Evolutionary conservation across 1,140 invertebrate genomes (phyloP).

Genomic region (Diplogasteroides magnus): DNA sequence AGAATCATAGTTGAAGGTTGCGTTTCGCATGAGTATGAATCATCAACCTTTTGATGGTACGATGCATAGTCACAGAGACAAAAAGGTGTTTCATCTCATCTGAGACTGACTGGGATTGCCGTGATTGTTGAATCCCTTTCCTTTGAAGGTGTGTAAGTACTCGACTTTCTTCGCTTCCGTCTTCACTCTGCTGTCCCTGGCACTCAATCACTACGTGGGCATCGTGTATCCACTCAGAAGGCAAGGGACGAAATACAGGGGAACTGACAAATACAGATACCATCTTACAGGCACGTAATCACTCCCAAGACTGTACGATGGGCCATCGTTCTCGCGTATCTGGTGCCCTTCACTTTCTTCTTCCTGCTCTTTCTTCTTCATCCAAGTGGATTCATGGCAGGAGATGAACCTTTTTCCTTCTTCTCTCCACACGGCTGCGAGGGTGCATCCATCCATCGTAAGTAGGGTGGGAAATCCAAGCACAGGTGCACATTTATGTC

Average conservation of each 20-base stretch:
- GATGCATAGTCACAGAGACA: no score
- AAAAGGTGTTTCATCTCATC: no score
- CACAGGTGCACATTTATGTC: no score
- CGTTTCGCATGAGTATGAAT: no score
- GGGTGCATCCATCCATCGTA: constrained; percentile 34
- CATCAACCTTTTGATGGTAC: no score
- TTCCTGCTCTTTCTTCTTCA: constrained; percentile 27
- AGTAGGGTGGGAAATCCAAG: no score
- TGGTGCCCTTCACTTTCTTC: constrained; percentile 29
- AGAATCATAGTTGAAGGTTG: no score
- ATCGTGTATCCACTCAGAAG: constrained; percentile 40
- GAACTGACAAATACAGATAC: not conserved
- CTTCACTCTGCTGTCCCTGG: constrained; percentile 39
- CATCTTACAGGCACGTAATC: constrained; percentile 16
- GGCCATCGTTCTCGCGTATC: constrained; percentile 37
- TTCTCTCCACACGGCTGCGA: constrained; percentile 38
- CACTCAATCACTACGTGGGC: constrained; percentile 44
- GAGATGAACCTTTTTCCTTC: constrained; percentile 37
- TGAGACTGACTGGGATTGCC: no score
- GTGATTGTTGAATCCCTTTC: no score
- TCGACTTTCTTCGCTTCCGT: constrained; percentile 45
- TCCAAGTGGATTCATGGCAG: constrained; percentile 38
- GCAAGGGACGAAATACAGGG: not conserved
- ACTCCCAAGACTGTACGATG: constrained; percentile 17
- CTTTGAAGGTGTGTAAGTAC: constrained; percentile 48